Base-by-base conservation (phyloP, 1,140 invertebrate genomes). In the Tetranychus cinnabarinus region DNA sequence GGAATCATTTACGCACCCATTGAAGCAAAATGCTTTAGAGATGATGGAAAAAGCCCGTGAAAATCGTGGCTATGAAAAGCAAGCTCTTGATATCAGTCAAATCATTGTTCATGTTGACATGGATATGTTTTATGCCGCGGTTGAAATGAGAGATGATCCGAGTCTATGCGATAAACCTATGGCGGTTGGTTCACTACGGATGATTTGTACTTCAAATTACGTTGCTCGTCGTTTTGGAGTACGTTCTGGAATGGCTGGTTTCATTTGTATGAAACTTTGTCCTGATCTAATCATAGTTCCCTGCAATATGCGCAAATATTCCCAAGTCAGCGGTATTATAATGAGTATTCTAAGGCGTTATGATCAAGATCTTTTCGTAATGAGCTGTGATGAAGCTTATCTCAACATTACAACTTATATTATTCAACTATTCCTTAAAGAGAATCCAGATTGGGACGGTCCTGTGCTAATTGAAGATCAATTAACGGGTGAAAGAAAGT, bases 241-340 rank as follows among this genome's bases (percentile, higher is more conserved):
- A 12, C 68, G 81, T 58, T 79, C 81, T 52, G 81, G 74, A 12
- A 82, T 83, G 81, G 80, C 82, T n/a, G 81, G 81, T 4, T 83
- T 82, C 67, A 82, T 83, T 64, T 81, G 70, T 0, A 76, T 73
- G 57, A 80, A 81, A 67, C 70, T 83, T 4, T 83, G 81, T 67
- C 80, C 81, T 3, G 65, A 79, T 42, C 69, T 83, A 3, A 69
- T 76, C 1, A 75, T 83, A 61, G 76, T 83, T 12, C 73, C 74
- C 0, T 63, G 67, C 3, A 76, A 81, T 68, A 79, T 77, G 66
- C 64, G 72, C 7, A 80, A 80, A 67, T 83, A 83, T 65, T 68
- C 64, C 1, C 65, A 68, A 52, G 75, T 75, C 2, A 80, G 78
- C 66, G 65, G 71, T 48, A 65, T 71, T 59, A 70, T 80, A 2